Percentiles rank a stretch among this genome's conserved stretches.
These are phyloP conservation scores for Lates calcarifer DNA, from an alignment of 2,113 vertebrate genomes.

Conservation along the genomic window DNA sequence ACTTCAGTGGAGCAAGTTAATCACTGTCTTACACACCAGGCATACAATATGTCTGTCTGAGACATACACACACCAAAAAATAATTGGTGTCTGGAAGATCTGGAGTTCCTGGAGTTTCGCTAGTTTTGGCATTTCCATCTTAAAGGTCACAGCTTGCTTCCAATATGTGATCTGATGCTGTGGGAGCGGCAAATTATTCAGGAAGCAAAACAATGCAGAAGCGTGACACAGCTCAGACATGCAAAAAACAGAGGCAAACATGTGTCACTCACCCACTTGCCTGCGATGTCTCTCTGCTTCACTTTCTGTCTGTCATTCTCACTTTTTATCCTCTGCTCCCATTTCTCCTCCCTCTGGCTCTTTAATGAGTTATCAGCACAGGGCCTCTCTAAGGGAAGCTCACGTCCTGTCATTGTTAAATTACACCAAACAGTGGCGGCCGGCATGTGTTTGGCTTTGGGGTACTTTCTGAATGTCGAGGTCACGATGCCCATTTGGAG, in stretches of 20 bases:
- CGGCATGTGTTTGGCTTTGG: slow-evolving; percentile 50
- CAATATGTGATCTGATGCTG: slow-evolving; percentile 49
- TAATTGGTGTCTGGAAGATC: slow-evolving; percentile 65
- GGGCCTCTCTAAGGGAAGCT: slow-evolving; percentile 33
- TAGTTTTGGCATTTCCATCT: slow-evolving; percentile 67
- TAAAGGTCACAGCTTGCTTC: slow-evolving; percentile 69
- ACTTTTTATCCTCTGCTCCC: slow-evolving; percentile 3
- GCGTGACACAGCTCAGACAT: slow-evolving; percentile 13
- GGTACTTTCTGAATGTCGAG: slow-evolving; percentile 57
- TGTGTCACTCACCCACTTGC: slow-evolving; percentile 12
- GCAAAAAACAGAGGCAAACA: slow-evolving; percentile 35
- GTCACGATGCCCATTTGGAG: slow-evolving; percentile 58
- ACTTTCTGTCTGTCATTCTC: slow-evolving; percentile 1
- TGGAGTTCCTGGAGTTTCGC: slow-evolving; percentile 49
- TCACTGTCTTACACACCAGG: slow-evolving; percentile 29
- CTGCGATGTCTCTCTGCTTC: not conserved
- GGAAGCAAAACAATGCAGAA: slow-evolving; percentile 40
- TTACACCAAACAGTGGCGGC: slow-evolving; percentile 53
- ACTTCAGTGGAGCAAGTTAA: slow-evolving; percentile 33
- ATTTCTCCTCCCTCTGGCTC: slow-evolving; percentile 35
- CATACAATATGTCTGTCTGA: slow-evolving; percentile 16
- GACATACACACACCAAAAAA: slow-evolving; percentile 29
- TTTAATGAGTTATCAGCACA: slow-evolving; percentile 58
- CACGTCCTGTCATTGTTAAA: slow-evolving; percentile 53
- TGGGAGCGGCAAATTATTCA: slow-evolving; percentile 48